These are phyloP conservation scores for Bos javanicus DNA, from an alignment of 2,113 vertebrate species.

Conservation along the genomic window DNA sequence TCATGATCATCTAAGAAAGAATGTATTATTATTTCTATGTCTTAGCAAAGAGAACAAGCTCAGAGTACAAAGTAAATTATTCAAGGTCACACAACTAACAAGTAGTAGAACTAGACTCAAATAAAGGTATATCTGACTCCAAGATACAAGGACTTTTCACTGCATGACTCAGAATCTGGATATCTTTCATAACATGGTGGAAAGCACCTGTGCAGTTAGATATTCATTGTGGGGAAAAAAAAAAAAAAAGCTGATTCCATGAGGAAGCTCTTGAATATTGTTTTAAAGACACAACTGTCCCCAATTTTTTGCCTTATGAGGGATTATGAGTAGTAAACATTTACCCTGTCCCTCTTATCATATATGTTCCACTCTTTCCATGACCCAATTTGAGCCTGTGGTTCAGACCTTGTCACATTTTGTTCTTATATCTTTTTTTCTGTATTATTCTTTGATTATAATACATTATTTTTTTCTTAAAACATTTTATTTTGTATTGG, in stretches of 20 bases:
- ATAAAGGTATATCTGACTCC: not conserved
- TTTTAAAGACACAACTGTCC: not conserved
- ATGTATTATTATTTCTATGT: not conserved
- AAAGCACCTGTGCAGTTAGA: not conserved
- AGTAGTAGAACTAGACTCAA: not conserved
- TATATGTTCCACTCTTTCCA: not conserved
- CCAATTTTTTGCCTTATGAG: not conserved
- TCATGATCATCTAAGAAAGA: no score
- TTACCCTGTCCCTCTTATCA: not conserved
- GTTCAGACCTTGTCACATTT: no score
- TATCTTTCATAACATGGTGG: not conserved
- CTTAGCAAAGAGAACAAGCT: not conserved
- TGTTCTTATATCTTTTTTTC: not conserved
- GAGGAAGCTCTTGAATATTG: not conserved
- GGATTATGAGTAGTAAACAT: not conserved
- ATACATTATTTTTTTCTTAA: not conserved
- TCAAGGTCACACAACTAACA: not conserved
- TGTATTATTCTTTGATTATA: not conserved
- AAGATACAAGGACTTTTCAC: not conserved
- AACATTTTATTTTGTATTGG: not conserved
- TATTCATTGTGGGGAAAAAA: no score
- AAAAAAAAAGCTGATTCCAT: not conserved
- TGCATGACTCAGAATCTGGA: not conserved
- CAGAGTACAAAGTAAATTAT: not conserved
- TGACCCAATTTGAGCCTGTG: not conserved